Evolutionary conservation across 2,113 vertebrate genomes (phyloP).

Genomic region (Callospermophilus lateralis): DNA sequence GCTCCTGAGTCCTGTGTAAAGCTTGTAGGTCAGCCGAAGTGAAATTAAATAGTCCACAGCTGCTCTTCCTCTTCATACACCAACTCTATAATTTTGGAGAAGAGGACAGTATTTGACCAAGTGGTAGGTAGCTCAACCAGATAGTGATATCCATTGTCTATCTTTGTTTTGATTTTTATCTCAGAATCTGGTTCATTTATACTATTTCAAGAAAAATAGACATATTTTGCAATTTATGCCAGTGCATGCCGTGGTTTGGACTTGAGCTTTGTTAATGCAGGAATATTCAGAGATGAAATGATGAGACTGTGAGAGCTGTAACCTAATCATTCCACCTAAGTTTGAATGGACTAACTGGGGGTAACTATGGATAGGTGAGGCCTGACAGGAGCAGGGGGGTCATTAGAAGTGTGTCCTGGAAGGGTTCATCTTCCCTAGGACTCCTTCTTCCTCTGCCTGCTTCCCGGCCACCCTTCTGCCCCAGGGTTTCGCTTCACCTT

Average conservation of each 20-base stretch:
- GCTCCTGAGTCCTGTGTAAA: not conserved
- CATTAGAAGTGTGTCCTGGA: no score
- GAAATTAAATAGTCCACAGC: not conserved
- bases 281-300: no score
- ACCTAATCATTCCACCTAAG: no score
- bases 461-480: no score
- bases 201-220: slow-evolving; percentile 33
- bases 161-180: slow-evolving; percentile 42
- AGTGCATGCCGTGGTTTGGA: not conserved
- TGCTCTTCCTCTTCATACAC: not conserved
- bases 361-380: no score
- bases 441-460: no score
- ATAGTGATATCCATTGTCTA: not conserved
- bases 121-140: not conserved
- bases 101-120: not conserved
- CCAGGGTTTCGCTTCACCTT: no score
- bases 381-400: no score
- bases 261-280: no score
- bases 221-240: slow-evolving; percentile 5
- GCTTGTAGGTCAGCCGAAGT: not conserved
- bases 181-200: slow-evolving; percentile 16
- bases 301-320: no score
- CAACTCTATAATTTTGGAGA: not conserved
- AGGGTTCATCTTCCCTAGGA: no score
- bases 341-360: no score